A percentile compares a stretch with the other conserved stretches of the same genome.
phyloP scores from a whole-genome alignment of 1,140 invertebrate species.

The Prorops nasuta region DNA sequence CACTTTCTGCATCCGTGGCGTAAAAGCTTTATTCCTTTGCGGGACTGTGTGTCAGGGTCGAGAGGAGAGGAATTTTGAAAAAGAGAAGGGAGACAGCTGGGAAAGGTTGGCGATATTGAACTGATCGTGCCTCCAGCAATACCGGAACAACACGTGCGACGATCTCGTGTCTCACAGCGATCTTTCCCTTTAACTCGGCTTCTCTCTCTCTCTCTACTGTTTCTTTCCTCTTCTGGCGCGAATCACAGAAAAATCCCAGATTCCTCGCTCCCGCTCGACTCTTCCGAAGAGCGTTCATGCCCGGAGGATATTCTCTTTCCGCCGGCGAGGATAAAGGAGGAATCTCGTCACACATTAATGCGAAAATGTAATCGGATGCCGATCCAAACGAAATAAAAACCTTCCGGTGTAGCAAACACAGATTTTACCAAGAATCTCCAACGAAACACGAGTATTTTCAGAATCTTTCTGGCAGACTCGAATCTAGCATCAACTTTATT shows the following conservation, averaged over 20 bases:
- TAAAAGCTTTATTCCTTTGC: neutral
- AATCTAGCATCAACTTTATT: no score
- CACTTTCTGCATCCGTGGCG: no score
- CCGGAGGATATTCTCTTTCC: slow-evolving; percentile 10
- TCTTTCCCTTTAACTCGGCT: neutral
- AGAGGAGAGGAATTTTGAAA: neutral
- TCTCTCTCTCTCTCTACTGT: neutral
- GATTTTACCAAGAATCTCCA: no score
- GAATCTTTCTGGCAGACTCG: no score
- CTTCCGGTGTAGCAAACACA: no score
- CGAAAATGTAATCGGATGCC: slow-evolving; percentile 15
- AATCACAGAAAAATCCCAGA: slow-evolving; percentile 11
- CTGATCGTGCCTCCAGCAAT: slow-evolving; percentile 12
- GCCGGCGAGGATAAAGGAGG: neutral
- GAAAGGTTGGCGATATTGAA: slow-evolving; percentile 13
- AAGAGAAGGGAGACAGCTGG: slow-evolving; percentile 7
- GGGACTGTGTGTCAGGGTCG: neutral
- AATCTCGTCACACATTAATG: slow-evolving; percentile 14
- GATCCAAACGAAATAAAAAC: no score
- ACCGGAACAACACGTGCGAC: slow-evolving; percentile 16
- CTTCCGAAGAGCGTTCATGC: neutral
- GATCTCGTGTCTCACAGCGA: neutral
- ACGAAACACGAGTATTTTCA: no score
- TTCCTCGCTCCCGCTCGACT: neutral
- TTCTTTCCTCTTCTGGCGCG: neutral